Evolutionary conservation across 2,888 invertebrate species (phyloP).

Genomic region (Drosophila mercatorum): DNA sequence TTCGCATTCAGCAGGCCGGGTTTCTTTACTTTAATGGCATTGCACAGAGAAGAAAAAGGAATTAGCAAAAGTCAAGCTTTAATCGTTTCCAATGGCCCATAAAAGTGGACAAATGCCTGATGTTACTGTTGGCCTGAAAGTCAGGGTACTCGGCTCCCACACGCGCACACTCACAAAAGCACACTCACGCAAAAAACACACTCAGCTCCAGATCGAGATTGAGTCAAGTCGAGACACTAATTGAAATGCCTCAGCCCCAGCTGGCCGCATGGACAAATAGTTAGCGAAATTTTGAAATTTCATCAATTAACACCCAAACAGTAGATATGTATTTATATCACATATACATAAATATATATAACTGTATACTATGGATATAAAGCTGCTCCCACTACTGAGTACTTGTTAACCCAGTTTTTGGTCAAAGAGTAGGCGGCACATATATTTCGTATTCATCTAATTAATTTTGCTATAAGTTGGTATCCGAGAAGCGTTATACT

Average conservation of each 20-base stretch:
- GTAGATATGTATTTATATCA: background rate
- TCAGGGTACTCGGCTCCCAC: conserved; percentile 11
- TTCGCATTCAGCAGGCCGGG: conserved; percentile 43
- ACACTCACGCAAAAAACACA: background rate
- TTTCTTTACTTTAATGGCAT: background rate
- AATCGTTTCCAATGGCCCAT: conserved; percentile 44
- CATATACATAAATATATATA: background rate
- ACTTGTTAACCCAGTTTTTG: conserved; percentile 58
- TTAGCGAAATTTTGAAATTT: conserved; percentile 44
- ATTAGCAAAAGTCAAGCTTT: conserved; percentile 17
- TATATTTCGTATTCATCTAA: background rate
- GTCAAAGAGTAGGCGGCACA: conserved; percentile 9
- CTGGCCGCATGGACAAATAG: conserved; percentile 34
- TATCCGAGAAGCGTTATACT: background rate
- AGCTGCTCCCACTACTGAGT: background rate
- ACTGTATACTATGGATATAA: too few species aligned
- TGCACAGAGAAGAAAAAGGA: background rate
- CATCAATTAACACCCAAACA: conserved; percentile 50
- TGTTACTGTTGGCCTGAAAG: conserved; percentile 47
- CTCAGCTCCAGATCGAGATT: conserved; percentile 34
- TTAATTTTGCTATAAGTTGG: background rate
- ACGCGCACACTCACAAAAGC: background rate
- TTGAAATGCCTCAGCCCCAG: conserved; percentile 43
- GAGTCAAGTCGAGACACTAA: conserved; percentile 31
- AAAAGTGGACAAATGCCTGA: conserved; percentile 29